Evolutionary conservation across 2,888 invertebrate species (phyloP).

Genomic region (Stenodera caucasica): DNA sequence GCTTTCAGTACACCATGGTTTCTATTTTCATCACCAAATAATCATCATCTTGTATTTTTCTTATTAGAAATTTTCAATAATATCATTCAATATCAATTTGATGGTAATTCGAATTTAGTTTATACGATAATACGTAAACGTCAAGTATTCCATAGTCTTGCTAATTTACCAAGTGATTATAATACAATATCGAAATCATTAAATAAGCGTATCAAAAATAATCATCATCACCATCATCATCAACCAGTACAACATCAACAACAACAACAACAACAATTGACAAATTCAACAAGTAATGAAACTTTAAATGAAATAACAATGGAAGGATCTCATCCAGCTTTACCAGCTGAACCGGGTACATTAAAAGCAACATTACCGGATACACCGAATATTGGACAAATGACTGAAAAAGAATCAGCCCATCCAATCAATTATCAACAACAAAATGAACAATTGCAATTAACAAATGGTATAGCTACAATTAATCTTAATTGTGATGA

Average conservation of each 20-base stretch:
- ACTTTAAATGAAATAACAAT: conserved; percentile 70
- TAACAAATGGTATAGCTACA: conserved; percentile 51
- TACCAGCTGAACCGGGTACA: conserved; percentile 89
- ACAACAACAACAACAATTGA: conserved; percentile 28
- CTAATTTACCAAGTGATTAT: conserved; percentile 95
- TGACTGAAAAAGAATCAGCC: conserved; percentile 89
- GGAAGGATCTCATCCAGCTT: conserved; percentile 82
- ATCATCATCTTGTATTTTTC: conserved; percentile 98
- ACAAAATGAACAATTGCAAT: conserved; percentile 45
- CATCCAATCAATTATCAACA: conserved; percentile 63
- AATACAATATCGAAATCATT: conserved; percentile 82
- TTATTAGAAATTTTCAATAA: conserved; percentile 99
- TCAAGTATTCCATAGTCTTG: conserved; percentile 95
- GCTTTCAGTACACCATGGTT: conserved; percentile 99
- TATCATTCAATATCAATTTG: conserved; percentile 99
- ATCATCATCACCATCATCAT: conserved; percentile 21
- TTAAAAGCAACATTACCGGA: conserved; percentile 87
- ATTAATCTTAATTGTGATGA: conserved; percentile 42
- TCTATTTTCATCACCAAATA: conserved; percentile 91
- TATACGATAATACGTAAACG: conserved; percentile 99
- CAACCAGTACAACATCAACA: neutral
- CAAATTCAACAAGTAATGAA: conserved; percentile 56
- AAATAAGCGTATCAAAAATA: conserved; percentile 59
- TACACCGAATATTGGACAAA: conserved; percentile 70
- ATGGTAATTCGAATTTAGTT: conserved; percentile 97